These are phyloP conservation scores for Pygoscelis adeliae DNA, from an alignment of 2,113 vertebrate species.

Conservation along the genomic window DNA sequence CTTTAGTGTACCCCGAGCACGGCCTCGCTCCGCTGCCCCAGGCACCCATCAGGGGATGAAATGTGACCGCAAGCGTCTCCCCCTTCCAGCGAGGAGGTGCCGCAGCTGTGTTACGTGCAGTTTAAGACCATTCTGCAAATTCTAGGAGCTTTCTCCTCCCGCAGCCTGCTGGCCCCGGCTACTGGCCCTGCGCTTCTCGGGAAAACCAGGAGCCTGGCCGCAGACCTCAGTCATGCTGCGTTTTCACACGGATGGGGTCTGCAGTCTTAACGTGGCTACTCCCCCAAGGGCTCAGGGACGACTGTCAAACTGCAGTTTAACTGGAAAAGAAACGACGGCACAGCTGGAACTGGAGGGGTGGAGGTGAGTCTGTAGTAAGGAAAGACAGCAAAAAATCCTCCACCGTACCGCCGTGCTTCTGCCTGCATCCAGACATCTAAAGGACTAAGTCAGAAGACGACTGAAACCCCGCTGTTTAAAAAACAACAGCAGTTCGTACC, in stretches of 20 bases:
- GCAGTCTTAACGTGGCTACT: no score
- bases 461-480: not conserved
- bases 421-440: no score
- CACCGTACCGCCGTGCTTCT: no score
- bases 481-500: not conserved
- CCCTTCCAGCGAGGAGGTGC: not conserved
- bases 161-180: not conserved
- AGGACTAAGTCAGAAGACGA: no score
- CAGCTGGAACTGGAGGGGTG: not conserved
- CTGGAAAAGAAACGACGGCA: not conserved
- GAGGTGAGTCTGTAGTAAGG: not conserved
- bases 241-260: not conserved
- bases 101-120: accelerated
- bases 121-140: not conserved
- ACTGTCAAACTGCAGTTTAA: not conserved
- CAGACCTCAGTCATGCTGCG: accelerated
- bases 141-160: not conserved
- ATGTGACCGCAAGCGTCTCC: no score
- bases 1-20: accelerated
- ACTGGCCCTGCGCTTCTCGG: accelerated
- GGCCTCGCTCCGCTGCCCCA: no score
- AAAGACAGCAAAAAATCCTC: not conserved
- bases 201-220: not conserved
- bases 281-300: not conserved
- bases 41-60: no score